A percentile compares a stretch with the other conserved stretches of the same genome.
phyloP scores from a whole-genome alignment of 2,888 invertebrate species.

The Helleia helle region DNA sequence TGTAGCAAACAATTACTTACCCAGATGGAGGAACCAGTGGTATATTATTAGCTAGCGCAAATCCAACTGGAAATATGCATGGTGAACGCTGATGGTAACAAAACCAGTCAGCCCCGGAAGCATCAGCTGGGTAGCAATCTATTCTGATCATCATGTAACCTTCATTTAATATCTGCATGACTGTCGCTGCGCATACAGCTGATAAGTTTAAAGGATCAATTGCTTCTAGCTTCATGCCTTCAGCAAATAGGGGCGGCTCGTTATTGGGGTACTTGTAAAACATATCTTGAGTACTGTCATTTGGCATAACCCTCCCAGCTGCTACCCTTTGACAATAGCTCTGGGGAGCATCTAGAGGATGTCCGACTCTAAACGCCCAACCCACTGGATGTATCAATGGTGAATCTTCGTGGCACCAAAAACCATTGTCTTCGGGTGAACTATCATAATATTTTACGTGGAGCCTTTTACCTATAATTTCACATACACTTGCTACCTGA shows the following conservation, averaged over 20 bases:
- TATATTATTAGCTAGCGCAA: conserved; percentile 88
- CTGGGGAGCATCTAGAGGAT: conserved; percentile 88
- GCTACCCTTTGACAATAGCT: conserved; percentile 84
- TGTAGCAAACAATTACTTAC: too few species aligned
- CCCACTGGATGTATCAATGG: conserved; percentile 96
- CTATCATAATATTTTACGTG: conserved; percentile 93
- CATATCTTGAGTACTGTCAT: conserved; percentile 87
- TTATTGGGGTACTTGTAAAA: conserved; percentile 78
- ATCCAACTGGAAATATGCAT: conserved; percentile 96
- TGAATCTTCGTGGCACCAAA: conserved; percentile 98
- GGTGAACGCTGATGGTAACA: conserved; percentile 96
- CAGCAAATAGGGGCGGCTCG: conserved; percentile 77
- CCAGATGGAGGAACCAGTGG: conserved; percentile 88
- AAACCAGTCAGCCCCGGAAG: conserved; percentile 93
- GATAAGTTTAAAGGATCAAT: conserved; percentile 97
- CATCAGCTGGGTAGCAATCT: conserved; percentile 92
- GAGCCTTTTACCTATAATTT: conserved; percentile 93
- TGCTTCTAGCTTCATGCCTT: conserved; percentile 97
- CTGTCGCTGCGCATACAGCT: conserved; percentile 95
- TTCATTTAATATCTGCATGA: conserved; percentile 92
- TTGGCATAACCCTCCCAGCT: conserved; percentile 79
- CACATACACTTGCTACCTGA: conserved; percentile 88
- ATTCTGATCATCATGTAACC: conserved; percentile 97
- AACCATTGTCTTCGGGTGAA: conserved; percentile 85
- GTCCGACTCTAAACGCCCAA: conserved; percentile 95